A percentile compares a stretch with the other conserved stretches of the same genome.
These are phyloP conservation scores for Sarcophaga subvicina DNA, from an alignment of 2,888 invertebrate species.

Conservation along the genomic window DNA sequence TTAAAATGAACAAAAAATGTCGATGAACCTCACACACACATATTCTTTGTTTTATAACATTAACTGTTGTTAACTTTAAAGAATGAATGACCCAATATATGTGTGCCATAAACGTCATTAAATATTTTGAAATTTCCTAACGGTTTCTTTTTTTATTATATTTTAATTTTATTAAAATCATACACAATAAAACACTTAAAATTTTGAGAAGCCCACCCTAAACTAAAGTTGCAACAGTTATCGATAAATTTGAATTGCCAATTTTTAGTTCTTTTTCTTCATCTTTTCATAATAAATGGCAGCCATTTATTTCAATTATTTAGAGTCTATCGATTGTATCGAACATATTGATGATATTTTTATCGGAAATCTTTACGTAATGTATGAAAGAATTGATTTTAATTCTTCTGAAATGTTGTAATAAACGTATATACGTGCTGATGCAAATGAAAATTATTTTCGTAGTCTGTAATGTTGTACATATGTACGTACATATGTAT, in stretches of 20 bases:
- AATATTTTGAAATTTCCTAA: too few species aligned
- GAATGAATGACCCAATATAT: too few species aligned
- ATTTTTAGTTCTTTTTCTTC: slow-evolving; percentile 4
- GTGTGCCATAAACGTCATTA: too few species aligned
- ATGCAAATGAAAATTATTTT: slow-evolving; percentile 22
- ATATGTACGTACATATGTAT: too few species aligned
- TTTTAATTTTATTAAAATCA: too few species aligned
- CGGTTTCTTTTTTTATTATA: too few species aligned
- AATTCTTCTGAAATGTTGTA: slow-evolving; percentile 36
- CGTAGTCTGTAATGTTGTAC: not conserved
- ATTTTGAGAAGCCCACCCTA: not conserved
- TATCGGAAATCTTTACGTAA: slow-evolving; percentile 35
- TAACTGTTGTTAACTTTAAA: too few species aligned
- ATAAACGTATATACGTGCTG: slow-evolving; percentile 20
- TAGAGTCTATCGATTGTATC: slow-evolving; percentile 17
- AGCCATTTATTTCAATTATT: slow-evolving; percentile 44
- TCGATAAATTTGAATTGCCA: not conserved
- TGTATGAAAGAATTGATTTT: slow-evolving; percentile 16
- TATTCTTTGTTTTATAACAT: too few species aligned
- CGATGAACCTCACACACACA: too few species aligned
- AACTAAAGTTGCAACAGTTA: slow-evolving; percentile 23
- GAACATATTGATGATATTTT: slow-evolving; percentile 15
- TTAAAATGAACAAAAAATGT: too few species aligned
- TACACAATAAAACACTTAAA: not conserved
- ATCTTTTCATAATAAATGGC: slow-evolving; percentile 18